These are phyloP conservation scores for Ciconia nigra DNA, from an alignment of 2,797 vertebrate genomes.

Conservation along the genomic window DNA sequence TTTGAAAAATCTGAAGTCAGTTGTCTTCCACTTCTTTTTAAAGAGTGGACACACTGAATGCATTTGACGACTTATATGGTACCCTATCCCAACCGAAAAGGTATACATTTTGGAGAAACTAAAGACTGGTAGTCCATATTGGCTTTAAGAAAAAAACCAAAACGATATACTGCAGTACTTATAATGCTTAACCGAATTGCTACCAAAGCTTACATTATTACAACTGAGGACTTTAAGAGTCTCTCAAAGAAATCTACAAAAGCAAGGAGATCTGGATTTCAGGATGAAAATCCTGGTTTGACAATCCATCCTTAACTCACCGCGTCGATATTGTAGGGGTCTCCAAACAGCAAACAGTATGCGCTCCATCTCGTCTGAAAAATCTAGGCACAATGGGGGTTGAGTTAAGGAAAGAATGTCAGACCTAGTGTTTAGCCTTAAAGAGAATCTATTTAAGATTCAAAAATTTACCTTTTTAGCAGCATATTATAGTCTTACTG, in stretches of 20 bases:
- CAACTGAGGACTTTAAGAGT: background rate
- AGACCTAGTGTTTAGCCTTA: constrained; percentile 5
- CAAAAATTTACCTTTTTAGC: background rate
- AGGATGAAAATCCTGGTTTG: constrained; percentile 30
- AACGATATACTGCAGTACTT: background rate
- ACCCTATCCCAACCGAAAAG: background rate
- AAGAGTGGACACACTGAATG: background rate
- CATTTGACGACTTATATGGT: background rate
- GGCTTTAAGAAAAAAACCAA: background rate
- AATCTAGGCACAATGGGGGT: constrained; percentile 64
- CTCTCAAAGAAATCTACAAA: background rate
- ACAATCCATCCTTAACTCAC: constrained; percentile 64
- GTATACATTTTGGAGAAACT: background rate
- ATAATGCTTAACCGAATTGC: background rate
- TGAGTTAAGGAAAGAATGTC: constrained; percentile 40
- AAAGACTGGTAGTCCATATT: too few relatives aligned
- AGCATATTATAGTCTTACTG: background rate
- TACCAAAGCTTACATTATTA: background rate
- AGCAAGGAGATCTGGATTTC: background rate
- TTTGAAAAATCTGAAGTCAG: background rate
- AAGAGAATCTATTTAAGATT: background rate
- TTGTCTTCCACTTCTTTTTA: background rate
- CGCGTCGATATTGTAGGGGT: constrained; percentile 71
- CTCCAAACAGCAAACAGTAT: constrained; percentile 72
- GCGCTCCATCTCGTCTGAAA: constrained; percentile 73